These are phyloP conservation scores for Diadema setosum DNA, from an alignment of 35 echinoderm and acorn worm genomes.

Conservation along the genomic window DNA sequence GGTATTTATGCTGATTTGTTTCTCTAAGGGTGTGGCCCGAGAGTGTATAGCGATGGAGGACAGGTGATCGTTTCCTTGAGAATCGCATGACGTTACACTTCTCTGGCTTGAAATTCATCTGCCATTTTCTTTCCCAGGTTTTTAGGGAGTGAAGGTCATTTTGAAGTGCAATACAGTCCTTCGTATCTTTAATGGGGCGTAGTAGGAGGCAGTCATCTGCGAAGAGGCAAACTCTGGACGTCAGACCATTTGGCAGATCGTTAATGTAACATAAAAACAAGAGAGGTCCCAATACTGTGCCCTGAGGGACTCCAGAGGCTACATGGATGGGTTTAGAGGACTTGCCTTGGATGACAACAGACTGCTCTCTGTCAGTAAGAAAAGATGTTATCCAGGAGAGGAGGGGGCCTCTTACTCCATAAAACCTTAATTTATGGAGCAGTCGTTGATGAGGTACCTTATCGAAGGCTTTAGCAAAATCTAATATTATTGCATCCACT, in stretches of 20 bases:
- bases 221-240: slow-evolving; percentile 50
- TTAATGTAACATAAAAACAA: slow-evolving; percentile 51
- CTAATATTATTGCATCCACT: background rate
- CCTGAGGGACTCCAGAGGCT: slow-evolving; percentile 62
- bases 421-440: background rate
- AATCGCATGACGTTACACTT: background rate
- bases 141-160: too few relatives aligned
- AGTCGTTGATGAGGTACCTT: background rate
- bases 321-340: background rate
- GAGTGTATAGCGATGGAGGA: background rate
- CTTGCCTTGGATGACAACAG: slow-evolving; percentile 38
- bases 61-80: background rate
- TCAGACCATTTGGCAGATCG: slow-evolving; percentile 14
- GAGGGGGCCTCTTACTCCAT: background rate
- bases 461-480: background rate
- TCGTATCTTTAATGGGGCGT: background rate
- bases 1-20: background rate
- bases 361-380: slow-evolving; percentile 28
- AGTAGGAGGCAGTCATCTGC: slow-evolving; percentile 82
- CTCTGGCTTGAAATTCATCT: background rate
- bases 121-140: too few relatives aligned
- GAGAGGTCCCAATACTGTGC: slow-evolving; percentile 59
- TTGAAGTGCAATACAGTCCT: background rate
- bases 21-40: background rate
- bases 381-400: slow-evolving; percentile 32